Evolutionary conservation across 2,888 invertebrate genomes (phyloP).

Genomic region (Pristionchus entomophagus): DNA sequence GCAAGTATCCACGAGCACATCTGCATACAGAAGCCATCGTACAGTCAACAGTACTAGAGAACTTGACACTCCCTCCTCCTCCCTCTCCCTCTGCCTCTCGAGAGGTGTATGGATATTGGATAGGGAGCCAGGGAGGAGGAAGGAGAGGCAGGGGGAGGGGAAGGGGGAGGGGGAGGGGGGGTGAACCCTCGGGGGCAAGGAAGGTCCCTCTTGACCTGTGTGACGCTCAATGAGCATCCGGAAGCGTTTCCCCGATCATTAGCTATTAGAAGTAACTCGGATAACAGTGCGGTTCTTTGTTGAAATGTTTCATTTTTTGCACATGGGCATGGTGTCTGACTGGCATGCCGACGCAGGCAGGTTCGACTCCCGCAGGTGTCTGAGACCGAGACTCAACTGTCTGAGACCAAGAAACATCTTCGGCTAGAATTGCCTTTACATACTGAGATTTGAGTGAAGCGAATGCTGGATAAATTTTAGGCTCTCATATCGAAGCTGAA

Average conservation of each 20-base stretch:
- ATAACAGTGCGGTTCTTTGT: not conserved
- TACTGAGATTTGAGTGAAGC: too few relatives aligned
- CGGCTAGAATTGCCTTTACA: too few relatives aligned
- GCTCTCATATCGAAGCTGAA: too few relatives aligned
- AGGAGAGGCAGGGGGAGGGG: not conserved
- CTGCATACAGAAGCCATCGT: not conserved
- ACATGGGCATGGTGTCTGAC: too few relatives aligned
- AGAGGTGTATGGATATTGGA: slow-evolving; percentile 32
- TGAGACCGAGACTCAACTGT: too few relatives aligned
- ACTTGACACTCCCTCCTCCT: slow-evolving; percentile 1
- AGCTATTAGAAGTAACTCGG: not conserved
- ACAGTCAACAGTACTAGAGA: slow-evolving; percentile 12
- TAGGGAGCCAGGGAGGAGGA: slow-evolving; percentile 18
- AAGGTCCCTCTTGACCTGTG: slow-evolving; percentile 30
- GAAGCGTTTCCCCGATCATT: slow-evolving; percentile 9
- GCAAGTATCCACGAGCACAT: too few relatives aligned
- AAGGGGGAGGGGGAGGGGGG: not conserved
- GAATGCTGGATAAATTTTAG: too few relatives aligned
- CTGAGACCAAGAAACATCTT: too few relatives aligned
- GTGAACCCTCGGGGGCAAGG: not conserved
- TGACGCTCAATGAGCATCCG: not conserved
- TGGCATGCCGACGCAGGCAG: too few relatives aligned
- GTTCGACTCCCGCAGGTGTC: too few relatives aligned
- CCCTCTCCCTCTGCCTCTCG: not conserved
- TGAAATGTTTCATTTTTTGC: not conserved